A percentile compares a stretch with the other conserved stretches of the same genome.
These are phyloP conservation scores for Neoaliturus tenellus DNA, from an alignment of 2,888 invertebrate genomes.

Conservation along the genomic window DNA sequence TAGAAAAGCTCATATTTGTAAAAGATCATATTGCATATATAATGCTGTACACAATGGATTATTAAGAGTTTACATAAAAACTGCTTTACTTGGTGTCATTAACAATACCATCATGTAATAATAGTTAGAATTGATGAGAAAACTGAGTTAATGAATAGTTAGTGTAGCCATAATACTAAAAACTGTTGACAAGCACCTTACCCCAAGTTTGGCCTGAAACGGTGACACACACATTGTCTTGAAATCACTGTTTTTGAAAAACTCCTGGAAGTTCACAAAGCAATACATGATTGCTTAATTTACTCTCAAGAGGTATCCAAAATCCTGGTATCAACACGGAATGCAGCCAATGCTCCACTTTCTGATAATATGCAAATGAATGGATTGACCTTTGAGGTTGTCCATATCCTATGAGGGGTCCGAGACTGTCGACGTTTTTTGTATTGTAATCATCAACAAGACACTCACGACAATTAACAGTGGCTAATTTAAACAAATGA, in stretches of 20 bases:
- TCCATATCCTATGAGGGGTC: conserved; percentile 7
- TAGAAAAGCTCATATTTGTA: no score
- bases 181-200: no score
- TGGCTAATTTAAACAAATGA: neutral
- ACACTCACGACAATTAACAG: neutral
- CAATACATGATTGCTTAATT: neutral
- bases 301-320: neutral
- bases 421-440: neutral
- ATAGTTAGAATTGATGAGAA: no score
- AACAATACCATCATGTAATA: no score
- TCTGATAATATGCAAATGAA: conserved; percentile 22
- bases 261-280: conserved; percentile 6
- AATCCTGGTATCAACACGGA: neutral
- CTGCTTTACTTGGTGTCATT: no score
- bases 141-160: no score
- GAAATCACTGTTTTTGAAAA: conserved; percentile 8
- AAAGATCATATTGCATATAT: no score
- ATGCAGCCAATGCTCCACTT: conserved; percentile 19
- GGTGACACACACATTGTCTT: neutral
- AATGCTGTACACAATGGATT: no score
- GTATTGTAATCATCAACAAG: conserved; percentile 28
- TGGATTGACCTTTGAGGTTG: neutral
- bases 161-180: no score
- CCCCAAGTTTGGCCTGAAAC: neutral
- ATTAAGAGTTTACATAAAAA: no score